Evolutionary conservation across 2,888 invertebrate species (phyloP).

Genomic region (Macrophya alboannulata): DNA sequence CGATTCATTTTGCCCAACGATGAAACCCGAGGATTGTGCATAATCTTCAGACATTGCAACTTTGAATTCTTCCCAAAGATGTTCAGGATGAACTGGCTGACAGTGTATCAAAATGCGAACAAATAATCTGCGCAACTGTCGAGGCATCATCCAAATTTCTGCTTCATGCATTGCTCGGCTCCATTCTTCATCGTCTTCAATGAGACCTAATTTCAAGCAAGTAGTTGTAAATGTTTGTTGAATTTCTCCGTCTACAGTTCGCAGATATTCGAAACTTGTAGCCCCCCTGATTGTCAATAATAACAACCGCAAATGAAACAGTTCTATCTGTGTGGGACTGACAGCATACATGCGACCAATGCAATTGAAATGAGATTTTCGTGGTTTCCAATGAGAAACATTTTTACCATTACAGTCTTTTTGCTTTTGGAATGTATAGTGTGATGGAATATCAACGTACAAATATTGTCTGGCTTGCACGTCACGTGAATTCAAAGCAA

Average conservation of each 20-base stretch:
- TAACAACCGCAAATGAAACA: conserved; percentile 68
- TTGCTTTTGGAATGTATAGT: not conserved
- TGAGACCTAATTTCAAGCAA: conserved; percentile 63
- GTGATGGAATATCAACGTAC: conserved; percentile 12
- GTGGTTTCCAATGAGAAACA: conserved; percentile 54
- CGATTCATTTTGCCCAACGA: conserved; percentile 37
- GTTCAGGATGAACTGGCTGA: conserved; percentile 59
- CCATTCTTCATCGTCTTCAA: conserved; percentile 70
- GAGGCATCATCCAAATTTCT: conserved; percentile 64
- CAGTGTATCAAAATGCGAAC: conserved; percentile 66
- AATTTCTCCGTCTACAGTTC: conserved; percentile 65
- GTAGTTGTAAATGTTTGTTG: conserved; percentile 66
- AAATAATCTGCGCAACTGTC: conserved; percentile 67
- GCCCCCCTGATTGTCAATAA: conserved; percentile 68
- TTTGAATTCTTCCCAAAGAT: conserved; percentile 66
- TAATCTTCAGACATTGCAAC: conserved; percentile 60
- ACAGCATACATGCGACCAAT: conserved; percentile 69
- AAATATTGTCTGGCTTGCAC: not conserved
- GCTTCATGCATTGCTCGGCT: conserved; percentile 66
- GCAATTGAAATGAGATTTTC: conserved; percentile 59
- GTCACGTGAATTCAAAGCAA: conserved; percentile 21
- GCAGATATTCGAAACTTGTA: conserved; percentile 68
- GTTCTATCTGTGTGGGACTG: conserved; percentile 66
- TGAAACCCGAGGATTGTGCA: conserved; percentile 10
- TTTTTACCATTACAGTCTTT: conserved; percentile 54